Base-by-base conservation (phyloP, 2,888 invertebrate species). In the Ornithoptera priamus region DNA sequence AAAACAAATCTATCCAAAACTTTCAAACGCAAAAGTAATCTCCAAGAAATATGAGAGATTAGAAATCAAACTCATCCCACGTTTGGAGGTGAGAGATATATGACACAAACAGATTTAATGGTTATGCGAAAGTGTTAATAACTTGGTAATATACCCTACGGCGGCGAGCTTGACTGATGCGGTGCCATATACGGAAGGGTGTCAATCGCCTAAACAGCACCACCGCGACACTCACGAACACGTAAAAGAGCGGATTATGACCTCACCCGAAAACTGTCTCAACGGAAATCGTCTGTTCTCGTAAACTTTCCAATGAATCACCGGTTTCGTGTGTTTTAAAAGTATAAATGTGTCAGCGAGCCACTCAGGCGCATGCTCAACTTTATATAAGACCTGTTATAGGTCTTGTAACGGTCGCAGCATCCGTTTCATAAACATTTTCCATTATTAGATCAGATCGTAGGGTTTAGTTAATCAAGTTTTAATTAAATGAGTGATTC, bases 181-280 rank as follows among this genome's bases (percentile, higher is more conserved):
- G 62, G 62, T 50, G 58, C 74, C 72, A 69, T 73, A 69, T 74
- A 60, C 46, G 71, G 71, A 73, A 73, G 70, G 60, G 72, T 75
- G 74, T 75, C 73, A 73, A 74, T 73, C 74, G 72, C 68, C 67
- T 69, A 60, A 66, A 71, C 65, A 50, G 60, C 59, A 65, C 58
- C 59, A 50, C 30, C 65, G 56, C 66, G 73, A 72, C 72, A 73
- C 72, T 74, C 71, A 73, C 69, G 72, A 75, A 71, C 66, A 70
- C 74, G 61, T 65, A 70, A 71, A 73, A 68, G 22, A 68, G 62
- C 61, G 50, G 36, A 39, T 57, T 57, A 63, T 74, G 75, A 74
- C 71, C 65, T 75, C 76, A 76, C 71, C 58, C 70, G 68, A 73
- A 65, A 69, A 69, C 39, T 58, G 65, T 62, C 65, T 65, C 58